Base-by-base conservation (phyloP, 2,888 invertebrate genomes). In the Ceratothoa steindachneri region DNA sequence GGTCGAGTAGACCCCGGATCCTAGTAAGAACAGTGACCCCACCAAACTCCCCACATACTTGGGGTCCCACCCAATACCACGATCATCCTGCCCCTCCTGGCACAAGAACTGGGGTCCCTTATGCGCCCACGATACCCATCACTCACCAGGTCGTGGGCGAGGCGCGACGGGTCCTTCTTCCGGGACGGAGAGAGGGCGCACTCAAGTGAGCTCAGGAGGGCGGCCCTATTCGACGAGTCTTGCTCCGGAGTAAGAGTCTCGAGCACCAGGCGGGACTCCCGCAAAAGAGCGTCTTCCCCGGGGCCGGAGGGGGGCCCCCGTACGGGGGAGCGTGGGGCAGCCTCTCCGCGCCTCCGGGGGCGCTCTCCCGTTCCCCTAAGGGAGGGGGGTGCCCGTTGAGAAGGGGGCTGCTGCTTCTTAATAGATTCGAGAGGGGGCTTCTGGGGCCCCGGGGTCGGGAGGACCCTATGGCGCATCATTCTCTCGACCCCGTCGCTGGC, bases 401-500 rank as follows among this genome's bases (percentile, higher is more conserved):
- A 51, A 27, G 9, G 15, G 19, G 60, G 7, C 1, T 1, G 31
- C n/a, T 7, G 60, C 2, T 22, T 15, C 2, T 12, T 24, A 2
- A 2, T 24, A 1, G 24, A 15, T 1, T 2, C 12, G 12, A 1
- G 1, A 15, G 9, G 24, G 2, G 27, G 67, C n/a, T 30, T 67
- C 29, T 29, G 67, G 29, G 29, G 24, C 15, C 30, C 29, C n/a
- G n/a, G n/a, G n/a, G n/a, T n/a, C n/a, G n/a, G n/a, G n/a, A n/a
- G n/a, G n/a, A n/a, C n/a, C n/a, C n/a, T n/a, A n/a, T n/a, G n/a
- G 7, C 24, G 64, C 41, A 70, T 60, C 5, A 71, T 68, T 12
- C 75, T 64, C 69, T 77, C 75, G 30, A 73, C 73, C 52, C 77
- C 77, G 28, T 77, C 77, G 41, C 77, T 77, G 71, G 77, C 77